These are phyloP conservation scores for Vandiemenella viatica DNA, from an alignment of 2,888 invertebrate species.

Conservation along the genomic window DNA sequence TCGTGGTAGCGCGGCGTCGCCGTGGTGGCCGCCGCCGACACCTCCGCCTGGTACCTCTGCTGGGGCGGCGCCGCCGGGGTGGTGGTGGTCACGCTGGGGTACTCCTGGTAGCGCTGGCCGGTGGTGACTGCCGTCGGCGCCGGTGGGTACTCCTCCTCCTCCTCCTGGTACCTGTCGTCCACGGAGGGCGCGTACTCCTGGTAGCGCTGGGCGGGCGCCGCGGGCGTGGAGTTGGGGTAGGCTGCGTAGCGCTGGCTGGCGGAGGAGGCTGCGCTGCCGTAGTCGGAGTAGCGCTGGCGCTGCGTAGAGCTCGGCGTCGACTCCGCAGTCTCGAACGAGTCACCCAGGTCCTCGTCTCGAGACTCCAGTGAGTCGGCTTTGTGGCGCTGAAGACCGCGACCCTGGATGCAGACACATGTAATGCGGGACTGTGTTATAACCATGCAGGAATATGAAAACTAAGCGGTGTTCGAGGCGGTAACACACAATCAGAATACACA, in stretches of 20 bases:
- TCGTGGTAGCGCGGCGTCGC: not conserved
- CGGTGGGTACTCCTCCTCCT: not conserved
- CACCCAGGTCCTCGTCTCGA: constrained; percentile 37
- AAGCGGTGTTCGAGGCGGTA: no score
- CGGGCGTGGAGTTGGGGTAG: constrained; percentile 7
- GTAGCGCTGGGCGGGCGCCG: constrained; percentile 18
- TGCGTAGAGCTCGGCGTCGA: constrained; percentile 31
- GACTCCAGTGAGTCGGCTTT: constrained; percentile 39
- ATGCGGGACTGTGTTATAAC: no score
- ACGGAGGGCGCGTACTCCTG: not conserved
- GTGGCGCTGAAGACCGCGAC: constrained; percentile 24
- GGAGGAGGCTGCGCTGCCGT: constrained; percentile 20
- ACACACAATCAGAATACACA: no score
- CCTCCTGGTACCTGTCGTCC: not conserved
- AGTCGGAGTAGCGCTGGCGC: constrained; percentile 28
- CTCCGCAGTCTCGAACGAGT: constrained; percentile 39
- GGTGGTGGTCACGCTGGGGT: not conserved
- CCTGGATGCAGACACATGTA: no score
- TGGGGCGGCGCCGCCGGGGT: not conserved
- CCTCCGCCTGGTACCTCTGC: not conserved
- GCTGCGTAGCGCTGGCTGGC: constrained; percentile 4
- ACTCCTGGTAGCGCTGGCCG: no score
- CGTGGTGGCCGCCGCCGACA: not conserved
- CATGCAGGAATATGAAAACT: no score
- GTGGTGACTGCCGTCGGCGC: not conserved